Evolutionary conservation across 2,888 invertebrate genomes (phyloP).

Genomic region (Himalopsyche kuldschensis): DNA sequence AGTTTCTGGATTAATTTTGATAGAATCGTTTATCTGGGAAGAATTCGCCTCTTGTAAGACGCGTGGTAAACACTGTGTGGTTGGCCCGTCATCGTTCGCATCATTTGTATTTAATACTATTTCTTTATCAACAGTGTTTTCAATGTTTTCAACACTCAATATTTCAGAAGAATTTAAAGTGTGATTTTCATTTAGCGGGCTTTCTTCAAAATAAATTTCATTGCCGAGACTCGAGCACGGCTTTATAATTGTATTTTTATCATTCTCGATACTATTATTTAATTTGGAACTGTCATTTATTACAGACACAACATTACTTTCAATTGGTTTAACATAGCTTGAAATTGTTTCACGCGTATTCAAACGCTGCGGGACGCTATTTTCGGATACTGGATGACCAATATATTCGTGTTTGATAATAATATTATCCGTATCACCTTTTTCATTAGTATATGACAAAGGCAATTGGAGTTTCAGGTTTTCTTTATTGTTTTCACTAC

Average conservation of each 20-base stretch:
- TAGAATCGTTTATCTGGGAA: neutral
- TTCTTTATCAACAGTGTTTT: too few relatives aligned
- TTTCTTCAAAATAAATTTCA: neutral
- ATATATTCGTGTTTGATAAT: neutral
- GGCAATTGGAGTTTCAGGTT: neutral
- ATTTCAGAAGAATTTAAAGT: too few relatives aligned
- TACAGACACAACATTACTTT: neutral
- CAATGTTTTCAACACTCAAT: too few relatives aligned
- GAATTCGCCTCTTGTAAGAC: neutral
- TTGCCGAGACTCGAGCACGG: neutral
- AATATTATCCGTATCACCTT: neutral
- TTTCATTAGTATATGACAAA: neutral
- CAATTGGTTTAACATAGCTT: neutral
- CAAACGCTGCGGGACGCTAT: neutral
- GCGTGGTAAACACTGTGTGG: too few relatives aligned
- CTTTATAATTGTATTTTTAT: neutral
- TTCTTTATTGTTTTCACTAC: neutral
- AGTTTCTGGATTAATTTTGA: neutral
- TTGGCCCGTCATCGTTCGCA: too few relatives aligned
- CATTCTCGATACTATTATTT: neutral
- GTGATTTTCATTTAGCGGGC: neutral
- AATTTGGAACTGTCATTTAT: neutral
- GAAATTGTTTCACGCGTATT: neutral
- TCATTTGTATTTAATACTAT: too few relatives aligned
- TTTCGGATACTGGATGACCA: neutral